phyloP scores from a whole-genome alignment of 2,888 invertebrate species.

The Tholera decimalis region DNA sequence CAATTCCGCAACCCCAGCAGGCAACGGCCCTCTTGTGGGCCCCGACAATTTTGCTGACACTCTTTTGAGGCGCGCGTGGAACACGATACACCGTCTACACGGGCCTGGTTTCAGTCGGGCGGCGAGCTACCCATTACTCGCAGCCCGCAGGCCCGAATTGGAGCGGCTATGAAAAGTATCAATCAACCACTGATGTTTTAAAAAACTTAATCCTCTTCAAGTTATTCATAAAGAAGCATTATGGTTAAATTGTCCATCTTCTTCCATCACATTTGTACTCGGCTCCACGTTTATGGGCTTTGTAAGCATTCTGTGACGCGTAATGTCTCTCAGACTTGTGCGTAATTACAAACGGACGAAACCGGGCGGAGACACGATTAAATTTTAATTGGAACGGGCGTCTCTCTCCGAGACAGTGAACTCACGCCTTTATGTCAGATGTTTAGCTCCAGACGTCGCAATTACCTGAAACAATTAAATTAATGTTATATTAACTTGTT shows the following conservation, averaged over 20 bases:
- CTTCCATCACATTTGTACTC: background rate
- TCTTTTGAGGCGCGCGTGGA: too few species aligned
- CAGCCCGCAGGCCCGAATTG: too few species aligned
- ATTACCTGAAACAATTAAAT: conserved; percentile 64
- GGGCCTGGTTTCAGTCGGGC: too few species aligned
- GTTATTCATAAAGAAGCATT: background rate
- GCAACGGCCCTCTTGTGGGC: too few species aligned
- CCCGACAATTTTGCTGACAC: too few species aligned
- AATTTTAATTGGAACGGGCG: conserved; percentile 45
- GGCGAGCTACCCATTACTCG: too few species aligned
- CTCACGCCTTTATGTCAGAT: conserved; percentile 49
- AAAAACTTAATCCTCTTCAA: too few species aligned
- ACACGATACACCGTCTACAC: too few species aligned
- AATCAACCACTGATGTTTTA: too few species aligned
- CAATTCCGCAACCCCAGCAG: too few species aligned
- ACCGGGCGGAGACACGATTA: conserved; percentile 25
- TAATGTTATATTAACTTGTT: conserved; percentile 41
- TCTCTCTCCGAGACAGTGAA: conserved; percentile 18
- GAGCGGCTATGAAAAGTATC: too few species aligned
- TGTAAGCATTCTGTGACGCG: conserved; percentile 7
- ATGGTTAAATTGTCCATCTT: background rate
- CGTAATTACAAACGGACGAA: conserved; percentile 34
- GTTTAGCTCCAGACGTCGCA: conserved; percentile 8
- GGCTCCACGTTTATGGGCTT: background rate
- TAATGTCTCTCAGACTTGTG: conserved; percentile 25